These are phyloP conservation scores for Hirundo rustica DNA, from an alignment of 2,797 vertebrate species.

Conservation along the genomic window DNA sequence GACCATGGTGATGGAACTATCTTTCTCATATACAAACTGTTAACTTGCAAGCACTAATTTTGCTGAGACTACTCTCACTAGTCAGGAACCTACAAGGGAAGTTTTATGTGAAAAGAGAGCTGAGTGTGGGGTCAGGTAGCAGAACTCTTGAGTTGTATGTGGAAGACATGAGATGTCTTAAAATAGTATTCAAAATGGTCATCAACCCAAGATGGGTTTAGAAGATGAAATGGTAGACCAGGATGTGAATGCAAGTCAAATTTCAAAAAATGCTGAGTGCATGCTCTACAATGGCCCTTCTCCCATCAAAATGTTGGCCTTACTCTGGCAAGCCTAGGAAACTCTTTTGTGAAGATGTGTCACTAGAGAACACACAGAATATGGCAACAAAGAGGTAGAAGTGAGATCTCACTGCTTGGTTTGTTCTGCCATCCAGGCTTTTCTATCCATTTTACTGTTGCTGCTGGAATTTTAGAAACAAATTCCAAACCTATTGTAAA, in stretches of 20 bases:
- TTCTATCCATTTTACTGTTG: neutral
- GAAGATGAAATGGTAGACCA: neutral
- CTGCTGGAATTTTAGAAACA: neutral
- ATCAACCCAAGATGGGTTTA: neutral
- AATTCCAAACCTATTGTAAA: neutral
- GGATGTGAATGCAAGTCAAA: neutral
- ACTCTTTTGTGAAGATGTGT: neutral
- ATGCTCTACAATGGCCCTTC: neutral
- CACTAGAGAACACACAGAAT: no score
- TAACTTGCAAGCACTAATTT: neutral
- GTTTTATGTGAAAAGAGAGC: neutral
- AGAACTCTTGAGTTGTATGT: neutral
- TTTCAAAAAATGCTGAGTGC: neutral
- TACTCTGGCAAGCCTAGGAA: neutral
- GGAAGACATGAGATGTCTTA: neutral
- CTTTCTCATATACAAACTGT: neutral
- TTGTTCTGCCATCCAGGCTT: neutral
- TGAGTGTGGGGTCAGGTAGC: no score
- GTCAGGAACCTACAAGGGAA: neutral
- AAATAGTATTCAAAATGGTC: neutral
- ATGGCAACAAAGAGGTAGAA: neutral
- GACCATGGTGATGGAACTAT: neutral
- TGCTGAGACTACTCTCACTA: neutral
- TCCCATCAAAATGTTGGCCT: neutral
- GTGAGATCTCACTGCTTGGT: neutral